Evolutionary conservation across 2,888 invertebrate species (phyloP).

Genomic region (Eupsilia transversa): DNA sequence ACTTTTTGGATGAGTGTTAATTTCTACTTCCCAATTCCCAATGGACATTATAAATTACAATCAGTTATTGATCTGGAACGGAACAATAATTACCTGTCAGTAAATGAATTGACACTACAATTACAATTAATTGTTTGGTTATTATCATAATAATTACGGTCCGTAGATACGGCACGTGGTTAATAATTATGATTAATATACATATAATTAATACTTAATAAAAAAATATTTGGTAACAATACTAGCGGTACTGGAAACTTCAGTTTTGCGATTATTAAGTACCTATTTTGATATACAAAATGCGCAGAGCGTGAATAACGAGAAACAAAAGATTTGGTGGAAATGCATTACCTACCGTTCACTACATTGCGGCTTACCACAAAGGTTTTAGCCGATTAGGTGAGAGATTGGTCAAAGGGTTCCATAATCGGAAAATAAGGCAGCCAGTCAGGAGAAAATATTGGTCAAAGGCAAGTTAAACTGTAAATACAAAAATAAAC

Average conservation of each 20-base stretch:
- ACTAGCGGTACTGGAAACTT: background rate
- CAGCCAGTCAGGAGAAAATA: background rate
- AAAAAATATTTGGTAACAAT: background rate
- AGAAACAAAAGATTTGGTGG: background rate
- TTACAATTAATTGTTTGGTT: slow-evolving; percentile 11
- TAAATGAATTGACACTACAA: slow-evolving; percentile 29
- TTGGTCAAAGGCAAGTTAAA: background rate
- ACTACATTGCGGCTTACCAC: background rate
- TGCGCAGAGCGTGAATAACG: background rate
- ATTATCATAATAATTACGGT: slow-evolving; percentile 41
- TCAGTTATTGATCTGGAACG: slow-evolving; percentile 31
- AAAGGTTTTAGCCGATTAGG: background rate
- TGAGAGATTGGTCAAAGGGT: background rate
- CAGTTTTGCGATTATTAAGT: background rate
- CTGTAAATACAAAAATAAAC: background rate
- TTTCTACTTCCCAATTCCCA: background rate
- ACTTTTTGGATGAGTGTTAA: background rate
- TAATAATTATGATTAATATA: background rate
- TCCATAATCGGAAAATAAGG: background rate
- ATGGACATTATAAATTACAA: slow-evolving; percentile 5
- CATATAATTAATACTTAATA: background rate
- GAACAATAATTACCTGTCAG: slow-evolving; percentile 18
- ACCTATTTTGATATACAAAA: background rate
- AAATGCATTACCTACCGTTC: background rate
- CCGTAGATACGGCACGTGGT: slow-evolving; percentile 17